These are phyloP conservation scores for Cephus runcator DNA, from an alignment of 2,888 invertebrate genomes.

Conservation along the genomic window DNA sequence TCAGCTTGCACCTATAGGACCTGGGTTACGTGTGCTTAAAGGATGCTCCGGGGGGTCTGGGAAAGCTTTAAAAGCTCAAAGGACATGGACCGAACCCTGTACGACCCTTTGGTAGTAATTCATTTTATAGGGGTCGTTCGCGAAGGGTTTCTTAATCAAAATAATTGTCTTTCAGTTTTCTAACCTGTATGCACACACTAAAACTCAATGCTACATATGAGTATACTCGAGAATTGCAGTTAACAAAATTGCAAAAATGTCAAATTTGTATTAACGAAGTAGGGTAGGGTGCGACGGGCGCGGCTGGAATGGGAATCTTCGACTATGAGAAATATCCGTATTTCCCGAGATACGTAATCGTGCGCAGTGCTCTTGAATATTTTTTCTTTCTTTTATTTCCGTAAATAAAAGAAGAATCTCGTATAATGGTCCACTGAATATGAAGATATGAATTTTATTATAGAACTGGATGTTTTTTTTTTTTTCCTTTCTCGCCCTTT, in stretches of 20 bases:
- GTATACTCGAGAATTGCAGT: not conserved
- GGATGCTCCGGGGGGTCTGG: not conserved
- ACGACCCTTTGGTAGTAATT: no score
- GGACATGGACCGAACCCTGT: not conserved
- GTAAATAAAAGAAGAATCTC: not conserved
- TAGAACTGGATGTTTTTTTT: not conserved
- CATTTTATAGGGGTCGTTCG: no score
- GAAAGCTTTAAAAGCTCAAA: not conserved
- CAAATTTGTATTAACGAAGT: not conserved
- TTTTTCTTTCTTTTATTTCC: not conserved
- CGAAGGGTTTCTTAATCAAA: no score
- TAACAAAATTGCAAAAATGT: not conserved
- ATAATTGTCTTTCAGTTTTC: no score
- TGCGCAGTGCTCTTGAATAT: not conserved
- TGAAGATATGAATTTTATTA: not conserved
- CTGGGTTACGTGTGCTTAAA: not conserved
- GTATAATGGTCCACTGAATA: not conserved
- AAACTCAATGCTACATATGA: not conserved
- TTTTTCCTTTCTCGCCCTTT: not conserved
- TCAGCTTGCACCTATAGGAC: not conserved
- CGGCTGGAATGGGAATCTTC: not conserved
- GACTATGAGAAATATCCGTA: not conserved
- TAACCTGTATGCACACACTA: no score
- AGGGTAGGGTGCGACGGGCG: no score
- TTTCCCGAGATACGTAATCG: not conserved